Conservation (phyloP, 2,888 invertebrate species). For the Chloroclysta siterata region DNA sequence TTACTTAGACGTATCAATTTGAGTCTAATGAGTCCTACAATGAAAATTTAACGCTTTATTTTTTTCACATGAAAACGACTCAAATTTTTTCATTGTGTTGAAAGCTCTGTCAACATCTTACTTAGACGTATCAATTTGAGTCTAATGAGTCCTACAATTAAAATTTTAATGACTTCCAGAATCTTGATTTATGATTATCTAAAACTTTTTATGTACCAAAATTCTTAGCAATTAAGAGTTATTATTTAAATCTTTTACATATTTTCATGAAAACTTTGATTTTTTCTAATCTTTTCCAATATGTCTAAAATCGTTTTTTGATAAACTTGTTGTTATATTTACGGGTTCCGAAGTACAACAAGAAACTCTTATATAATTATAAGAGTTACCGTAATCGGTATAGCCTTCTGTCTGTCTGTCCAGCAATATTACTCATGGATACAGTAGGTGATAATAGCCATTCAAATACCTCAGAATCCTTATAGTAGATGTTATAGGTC, state of each 20-base stretch:
- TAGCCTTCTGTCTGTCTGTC: too few species aligned
- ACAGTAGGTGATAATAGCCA: too few species aligned
- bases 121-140: too few species aligned
- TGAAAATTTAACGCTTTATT: too few species aligned
- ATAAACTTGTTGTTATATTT: neutral
- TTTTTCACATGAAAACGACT: too few species aligned
- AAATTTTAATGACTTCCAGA: neutral
- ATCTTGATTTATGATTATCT: neutral
- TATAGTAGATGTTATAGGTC: too few species aligned
- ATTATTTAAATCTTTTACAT: neutral
- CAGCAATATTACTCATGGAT: too few species aligned
- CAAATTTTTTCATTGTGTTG: too few species aligned
- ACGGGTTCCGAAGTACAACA: neutral
- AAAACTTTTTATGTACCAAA: constrained; percentile 9
- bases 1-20: too few species aligned
- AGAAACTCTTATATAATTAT: neutral
- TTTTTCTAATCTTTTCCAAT: neutral
- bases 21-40: neutral
- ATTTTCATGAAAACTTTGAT: neutral
- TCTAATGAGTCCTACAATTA: neutral
- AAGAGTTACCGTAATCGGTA: too few species aligned
- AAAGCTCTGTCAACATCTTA: too few species aligned
- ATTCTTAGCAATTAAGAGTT: neutral
- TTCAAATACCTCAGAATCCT: too few species aligned
- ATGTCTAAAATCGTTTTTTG: neutral